Evolutionary conservation across 2,888 invertebrate genomes (phyloP), one percentile per base, ranked within the genome.

Genomic region (Myathropa florea): DNA sequence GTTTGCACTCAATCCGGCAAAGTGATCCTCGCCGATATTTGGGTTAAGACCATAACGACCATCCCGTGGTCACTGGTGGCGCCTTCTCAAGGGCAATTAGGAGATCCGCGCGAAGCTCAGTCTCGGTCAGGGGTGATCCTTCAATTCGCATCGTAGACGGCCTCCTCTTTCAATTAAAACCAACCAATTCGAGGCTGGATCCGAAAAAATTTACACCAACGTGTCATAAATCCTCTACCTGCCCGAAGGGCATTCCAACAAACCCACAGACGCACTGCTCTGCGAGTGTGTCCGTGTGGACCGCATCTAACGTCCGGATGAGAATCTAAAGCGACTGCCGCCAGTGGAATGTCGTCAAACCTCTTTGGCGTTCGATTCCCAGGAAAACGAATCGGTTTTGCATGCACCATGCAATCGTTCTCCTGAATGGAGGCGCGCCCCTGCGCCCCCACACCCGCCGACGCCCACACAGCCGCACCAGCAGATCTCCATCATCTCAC

Each of bases 321-420:
- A 46, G 71, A 60, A 61, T 24, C 39, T 57, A 55, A 61, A 53
- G 39, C 73, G 33, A 78, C 67, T 75, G 70, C 77, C 77, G 82
- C 82, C 82, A 64, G 70, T 86, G 86, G 86, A 86, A 86, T 86
- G 83, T 79, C 67, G 86, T 79, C 78, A 86, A 78, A 86, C 86
- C 59, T 68, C 86, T 70, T 78, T 76, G 68, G 67, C 73, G 73
- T 71, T 83, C 83, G 82, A 86, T 86, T 86, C 86, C 64, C 78
- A 79, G 75, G 86, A 86, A 86, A 82, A 86, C 73, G 70, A 75
- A 79, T 86, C 78, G 76, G 78, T 83, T 83, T 86, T 79, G 77
- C 86, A 86, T 82, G 82, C 73, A 81, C 36, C 77, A 70, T 73
- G 70, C 81, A 70, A 68, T 75, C 80, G 57, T 67, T 57, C 55